Conservation (phyloP, 2,113 vertebrate species). For the Eonycteris spelaea region DNA sequence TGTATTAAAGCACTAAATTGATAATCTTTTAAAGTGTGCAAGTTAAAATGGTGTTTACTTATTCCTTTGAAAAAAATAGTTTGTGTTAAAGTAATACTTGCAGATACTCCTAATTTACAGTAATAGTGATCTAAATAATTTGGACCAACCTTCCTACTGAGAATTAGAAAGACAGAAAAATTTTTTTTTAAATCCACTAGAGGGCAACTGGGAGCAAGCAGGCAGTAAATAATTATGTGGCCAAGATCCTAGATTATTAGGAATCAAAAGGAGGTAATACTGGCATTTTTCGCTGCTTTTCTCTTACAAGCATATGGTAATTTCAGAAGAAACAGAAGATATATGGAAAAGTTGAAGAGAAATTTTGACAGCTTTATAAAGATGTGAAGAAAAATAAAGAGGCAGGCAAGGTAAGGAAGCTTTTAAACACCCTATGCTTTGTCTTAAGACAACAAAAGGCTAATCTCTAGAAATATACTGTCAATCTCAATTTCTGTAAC, state of each 20-base stretch:
- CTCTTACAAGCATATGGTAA: neutral
- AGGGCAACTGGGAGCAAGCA: neutral
- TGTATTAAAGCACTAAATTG: neutral
- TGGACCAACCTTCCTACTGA: neutral
- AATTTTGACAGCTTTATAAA: neutral
- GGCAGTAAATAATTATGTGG: neutral
- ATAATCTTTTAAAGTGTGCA: neutral
- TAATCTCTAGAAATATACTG: neutral
- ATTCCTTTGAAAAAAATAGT: neutral
- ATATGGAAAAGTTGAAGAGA: neutral
- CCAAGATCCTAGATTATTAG: neutral
- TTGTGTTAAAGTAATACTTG: neutral
- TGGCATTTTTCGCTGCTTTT: neutral
- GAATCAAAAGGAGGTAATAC: neutral
- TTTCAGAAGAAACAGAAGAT: neutral
- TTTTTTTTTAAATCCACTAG: neutral
- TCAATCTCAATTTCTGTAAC: neutral
- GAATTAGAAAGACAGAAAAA: neutral
- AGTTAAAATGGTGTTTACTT: neutral
- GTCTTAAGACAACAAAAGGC: neutral
- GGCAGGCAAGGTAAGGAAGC: neutral
- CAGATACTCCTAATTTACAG: neutral
- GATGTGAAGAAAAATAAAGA: neutral
- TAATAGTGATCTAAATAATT: neutral
- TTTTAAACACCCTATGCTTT: neutral